Conservation (phyloP, 2,113 vertebrate species). For the Oxyruncus cristatus region DNA sequence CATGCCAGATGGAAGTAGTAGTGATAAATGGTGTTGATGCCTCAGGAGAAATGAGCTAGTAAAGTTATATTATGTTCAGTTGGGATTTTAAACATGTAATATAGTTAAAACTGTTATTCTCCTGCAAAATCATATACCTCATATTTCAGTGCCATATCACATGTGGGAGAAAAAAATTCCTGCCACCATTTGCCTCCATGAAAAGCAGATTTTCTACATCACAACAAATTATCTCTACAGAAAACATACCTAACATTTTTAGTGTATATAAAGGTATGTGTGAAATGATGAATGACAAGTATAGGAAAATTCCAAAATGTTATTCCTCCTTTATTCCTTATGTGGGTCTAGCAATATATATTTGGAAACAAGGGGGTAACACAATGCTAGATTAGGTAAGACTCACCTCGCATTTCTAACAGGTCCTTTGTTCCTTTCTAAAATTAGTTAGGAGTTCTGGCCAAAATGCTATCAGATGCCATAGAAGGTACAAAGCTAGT, state of each 20-base stretch:
- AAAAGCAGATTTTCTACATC: not conserved
- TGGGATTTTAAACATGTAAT: slow-evolving; percentile 70
- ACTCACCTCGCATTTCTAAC: not conserved
- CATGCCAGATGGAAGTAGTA: slow-evolving; percentile 70
- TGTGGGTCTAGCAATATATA: not conserved
- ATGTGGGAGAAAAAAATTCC: not conserved
- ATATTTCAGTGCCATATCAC: slow-evolving; percentile 44
- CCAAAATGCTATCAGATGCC: not conserved
- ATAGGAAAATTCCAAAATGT: not conserved
- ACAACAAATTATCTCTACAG: not conserved
- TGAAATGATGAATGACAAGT: not conserved
- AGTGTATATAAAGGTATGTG: not conserved
- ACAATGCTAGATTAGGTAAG: not conserved
- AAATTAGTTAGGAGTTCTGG: not conserved
- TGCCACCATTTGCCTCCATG: not conserved
- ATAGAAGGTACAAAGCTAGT: not conserved
- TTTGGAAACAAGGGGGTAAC: not conserved
- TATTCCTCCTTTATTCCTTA: not conserved
- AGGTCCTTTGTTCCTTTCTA: not conserved
- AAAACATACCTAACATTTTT: not conserved
- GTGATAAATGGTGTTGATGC: slow-evolving; percentile 75
- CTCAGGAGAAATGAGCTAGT: slow-evolving; percentile 71
- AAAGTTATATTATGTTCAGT: slow-evolving; percentile 76
- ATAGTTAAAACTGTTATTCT: slow-evolving; percentile 70
- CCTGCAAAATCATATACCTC: slow-evolving; percentile 31